A percentile compares a stretch with the other conserved stretches of the same genome.
These are phyloP conservation scores for Adrianichthys oophorus DNA, from an alignment of 2,797 vertebrate genomes.

Conservation along the genomic window DNA sequence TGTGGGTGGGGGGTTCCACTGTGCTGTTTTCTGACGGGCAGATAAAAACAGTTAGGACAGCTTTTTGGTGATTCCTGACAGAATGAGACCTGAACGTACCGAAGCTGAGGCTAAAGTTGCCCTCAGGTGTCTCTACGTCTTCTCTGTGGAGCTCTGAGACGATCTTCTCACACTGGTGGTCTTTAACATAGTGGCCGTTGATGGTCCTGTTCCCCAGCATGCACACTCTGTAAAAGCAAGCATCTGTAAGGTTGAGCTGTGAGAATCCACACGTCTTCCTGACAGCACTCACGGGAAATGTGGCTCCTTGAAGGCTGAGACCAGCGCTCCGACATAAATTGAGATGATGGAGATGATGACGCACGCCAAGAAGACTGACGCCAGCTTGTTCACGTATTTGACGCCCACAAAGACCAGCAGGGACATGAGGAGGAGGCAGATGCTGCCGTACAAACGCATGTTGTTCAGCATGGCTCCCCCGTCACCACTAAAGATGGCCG, in stretches of 20 bases:
- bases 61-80: neutral
- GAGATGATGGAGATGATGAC: constrained; percentile 90
- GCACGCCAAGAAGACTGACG: constrained; percentile 89
- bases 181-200: constrained; percentile 70
- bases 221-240: constrained; percentile 78
- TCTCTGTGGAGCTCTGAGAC: constrained; percentile 17
- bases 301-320: constrained; percentile 86
- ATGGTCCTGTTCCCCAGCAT: constrained; percentile 89
- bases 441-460: constrained; percentile 89
- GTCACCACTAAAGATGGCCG: constrained; percentile 84
- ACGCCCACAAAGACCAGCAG: constrained; percentile 90
- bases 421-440: constrained; percentile 87
- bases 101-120: constrained; percentile 46
- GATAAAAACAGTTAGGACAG: neutral
- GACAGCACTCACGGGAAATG: constrained; percentile 79
- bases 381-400: constrained; percentile 92
- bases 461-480: constrained; percentile 88
- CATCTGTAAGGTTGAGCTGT: neutral
- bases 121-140: neutral
- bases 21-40: constrained; percentile 57
- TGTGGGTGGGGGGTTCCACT: neutral
- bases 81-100: constrained; percentile 29
- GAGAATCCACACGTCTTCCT: no score
- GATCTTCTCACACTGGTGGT: constrained; percentile 77
- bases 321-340: constrained; percentile 88